Conservation (phyloP, 1,140 invertebrate species). For the Spodoptera frugiperda region DNA sequence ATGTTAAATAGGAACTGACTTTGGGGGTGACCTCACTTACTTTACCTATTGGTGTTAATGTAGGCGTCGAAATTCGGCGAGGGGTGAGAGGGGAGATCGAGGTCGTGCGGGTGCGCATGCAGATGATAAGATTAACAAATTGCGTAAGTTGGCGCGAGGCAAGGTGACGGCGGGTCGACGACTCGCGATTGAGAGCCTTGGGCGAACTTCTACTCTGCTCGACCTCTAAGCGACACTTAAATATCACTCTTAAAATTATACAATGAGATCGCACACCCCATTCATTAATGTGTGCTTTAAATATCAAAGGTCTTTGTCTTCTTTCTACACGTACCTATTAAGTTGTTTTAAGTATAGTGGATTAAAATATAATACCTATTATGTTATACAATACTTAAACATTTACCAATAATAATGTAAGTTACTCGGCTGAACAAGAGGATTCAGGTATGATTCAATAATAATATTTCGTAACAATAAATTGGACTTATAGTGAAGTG, state of each 20-base stretch:
- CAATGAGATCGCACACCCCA: slow-evolving; percentile 34
- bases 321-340: background rate
- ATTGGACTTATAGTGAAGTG: background rate
- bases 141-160: slow-evolving; percentile 82
- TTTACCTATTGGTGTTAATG: slow-evolving; percentile 57
- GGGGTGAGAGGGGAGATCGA: slow-evolving; percentile 74
- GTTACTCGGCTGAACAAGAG: background rate
- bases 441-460: too few relatives aligned
- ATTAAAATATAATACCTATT: background rate
- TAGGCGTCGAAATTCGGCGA: slow-evolving; percentile 73
- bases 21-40: slow-evolving; percentile 60
- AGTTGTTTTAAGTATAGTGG: background rate
- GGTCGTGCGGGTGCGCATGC: slow-evolving; percentile 79
- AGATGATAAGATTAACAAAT: slow-evolving; percentile 84
- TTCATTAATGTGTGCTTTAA: slow-evolving; percentile 32
- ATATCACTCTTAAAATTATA: slow-evolving; percentile 66
- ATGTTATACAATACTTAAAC: background rate
- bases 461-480: too few relatives aligned
- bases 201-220: slow-evolving; percentile 73
- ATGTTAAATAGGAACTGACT: slow-evolving; percentile 57
- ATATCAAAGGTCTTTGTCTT: slow-evolving; percentile 10
- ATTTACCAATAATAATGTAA: background rate
- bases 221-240: slow-evolving; percentile 78
- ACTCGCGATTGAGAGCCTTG: slow-evolving; percentile 76
- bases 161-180: slow-evolving; percentile 83